Percentiles rank a stretch among this genome's conserved stretches.
Evolutionary conservation across 2,797 vertebrate species (phyloP).

Genomic region (Novumbra hubbsi): DNA sequence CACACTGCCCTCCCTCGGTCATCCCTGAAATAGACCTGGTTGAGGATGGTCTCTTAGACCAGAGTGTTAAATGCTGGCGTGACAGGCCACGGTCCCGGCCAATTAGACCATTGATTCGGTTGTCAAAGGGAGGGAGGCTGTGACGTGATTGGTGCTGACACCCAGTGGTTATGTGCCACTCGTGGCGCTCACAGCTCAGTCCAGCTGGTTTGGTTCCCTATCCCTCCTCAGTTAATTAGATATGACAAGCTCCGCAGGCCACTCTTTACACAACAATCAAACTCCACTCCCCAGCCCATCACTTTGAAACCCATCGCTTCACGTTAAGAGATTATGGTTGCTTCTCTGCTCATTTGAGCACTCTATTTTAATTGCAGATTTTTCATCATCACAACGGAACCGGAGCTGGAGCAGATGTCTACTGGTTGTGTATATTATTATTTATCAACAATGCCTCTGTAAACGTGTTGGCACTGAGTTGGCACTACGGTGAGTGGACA

Average conservation of each 20-base stretch:
- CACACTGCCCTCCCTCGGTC: neutral
- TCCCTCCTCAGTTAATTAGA: constrained; percentile 54
- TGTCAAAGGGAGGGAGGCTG: constrained; percentile 35
- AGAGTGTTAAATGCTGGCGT: constrained; percentile 30
- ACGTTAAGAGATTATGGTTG: constrained; percentile 35
- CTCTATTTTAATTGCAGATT: constrained; percentile 51
- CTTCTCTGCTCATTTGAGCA: constrained; percentile 43
- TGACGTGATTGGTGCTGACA: constrained; percentile 64
- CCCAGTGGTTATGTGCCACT: constrained; percentile 55
- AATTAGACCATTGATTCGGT: constrained; percentile 56
- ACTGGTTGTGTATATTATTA: constrained; percentile 64
- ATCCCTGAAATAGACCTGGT: constrained; percentile 1
- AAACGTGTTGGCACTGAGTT: constrained; percentile 41
- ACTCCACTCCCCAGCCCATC: constrained; percentile 16
- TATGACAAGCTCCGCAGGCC: constrained; percentile 56
- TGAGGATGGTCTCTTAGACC: constrained; percentile 9
- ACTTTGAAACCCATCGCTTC: constrained; percentile 17
- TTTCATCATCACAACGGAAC: constrained; percentile 51
- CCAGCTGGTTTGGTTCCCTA: constrained; percentile 49
- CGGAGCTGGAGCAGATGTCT: constrained; percentile 65
- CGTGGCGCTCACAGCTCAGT: constrained; percentile 53
- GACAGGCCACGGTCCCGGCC: constrained; percentile 41
- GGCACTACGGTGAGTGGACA: constrained; percentile 52
- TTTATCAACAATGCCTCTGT: constrained; percentile 48
- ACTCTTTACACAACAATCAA: constrained; percentile 49